A percentile compares a stretch with the other conserved stretches of the same genome.
Conservation (phyloP, 35 echinoderm and acorn worm genomes). For the Anneissia japonica region DNA sequence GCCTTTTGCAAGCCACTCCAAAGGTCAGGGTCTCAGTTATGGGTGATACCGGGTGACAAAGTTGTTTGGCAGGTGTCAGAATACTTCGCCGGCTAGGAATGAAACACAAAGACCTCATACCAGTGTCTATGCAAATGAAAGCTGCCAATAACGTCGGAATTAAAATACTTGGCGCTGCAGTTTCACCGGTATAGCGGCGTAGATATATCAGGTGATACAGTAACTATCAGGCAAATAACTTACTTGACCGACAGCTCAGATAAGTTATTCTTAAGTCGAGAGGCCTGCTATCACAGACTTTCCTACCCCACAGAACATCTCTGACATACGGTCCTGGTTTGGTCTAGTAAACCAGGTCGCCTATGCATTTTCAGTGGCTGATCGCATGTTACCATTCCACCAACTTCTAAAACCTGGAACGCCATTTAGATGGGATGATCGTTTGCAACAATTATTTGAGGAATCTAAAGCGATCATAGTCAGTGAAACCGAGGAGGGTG, state of each 20-base stretch:
- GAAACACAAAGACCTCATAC: too few species aligned
- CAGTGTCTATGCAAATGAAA: too few species aligned
- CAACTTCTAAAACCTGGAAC: not conserved
- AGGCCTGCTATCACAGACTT: not conserved
- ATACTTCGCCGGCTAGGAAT: too few species aligned
- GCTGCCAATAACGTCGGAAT: too few species aligned
- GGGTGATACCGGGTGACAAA: not conserved
- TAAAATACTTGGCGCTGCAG: too few species aligned
- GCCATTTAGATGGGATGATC: not conserved
- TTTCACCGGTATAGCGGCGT: too few species aligned
- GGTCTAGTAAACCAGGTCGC: not conserved
- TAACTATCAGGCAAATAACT: too few species aligned
- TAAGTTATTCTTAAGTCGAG: too few species aligned
- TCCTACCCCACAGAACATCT: conserved; percentile 15
- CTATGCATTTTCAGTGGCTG: not conserved
- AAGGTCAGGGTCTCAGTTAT: not conserved
- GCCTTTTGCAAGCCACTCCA: not conserved
- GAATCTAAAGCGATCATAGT: not conserved
- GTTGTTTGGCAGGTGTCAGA: not conserved
- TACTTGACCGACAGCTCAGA: too few species aligned
- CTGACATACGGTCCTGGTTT: conserved; percentile 23
- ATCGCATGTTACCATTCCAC: not conserved
- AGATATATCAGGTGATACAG: too few species aligned
- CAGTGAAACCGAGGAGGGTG: not conserved
- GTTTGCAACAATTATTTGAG: not conserved